phyloP scores from a whole-genome alignment of 2,113 vertebrate species.

The Neodon shergylaensis region DNA sequence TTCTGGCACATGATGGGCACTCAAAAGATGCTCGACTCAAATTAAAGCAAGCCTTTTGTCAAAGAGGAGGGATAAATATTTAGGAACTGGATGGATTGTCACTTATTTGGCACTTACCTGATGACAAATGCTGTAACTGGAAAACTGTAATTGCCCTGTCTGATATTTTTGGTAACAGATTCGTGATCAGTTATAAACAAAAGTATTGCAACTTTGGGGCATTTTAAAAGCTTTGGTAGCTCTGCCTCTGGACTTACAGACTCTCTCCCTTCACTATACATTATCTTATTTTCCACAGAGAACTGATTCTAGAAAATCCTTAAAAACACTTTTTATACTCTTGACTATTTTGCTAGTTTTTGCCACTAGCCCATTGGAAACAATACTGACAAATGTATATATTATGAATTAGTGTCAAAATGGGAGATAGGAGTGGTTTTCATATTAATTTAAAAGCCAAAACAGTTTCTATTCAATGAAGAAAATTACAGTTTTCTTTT shows the following conservation, averaged over 20 bases:
- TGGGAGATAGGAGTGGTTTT: neutral
- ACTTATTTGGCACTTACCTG: neutral
- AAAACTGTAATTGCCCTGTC: neutral
- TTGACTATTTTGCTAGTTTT: slow-evolving; percentile 15
- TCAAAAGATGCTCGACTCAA: slow-evolving; percentile 42
- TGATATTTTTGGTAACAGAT: slow-evolving; percentile 40
- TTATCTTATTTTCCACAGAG: slow-evolving; percentile 16
- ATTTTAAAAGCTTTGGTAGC: slow-evolving; percentile 28
- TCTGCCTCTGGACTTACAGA: slow-evolving; percentile 18
- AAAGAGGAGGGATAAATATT: slow-evolving; percentile 54
- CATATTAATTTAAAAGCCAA: slow-evolving; percentile 41
- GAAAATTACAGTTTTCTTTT: slow-evolving; percentile 46
- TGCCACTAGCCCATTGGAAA: slow-evolving; percentile 7
- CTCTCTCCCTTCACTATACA: neutral
- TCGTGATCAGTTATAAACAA: slow-evolving; percentile 45
- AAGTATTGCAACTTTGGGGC: neutral
- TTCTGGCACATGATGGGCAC: neutral
- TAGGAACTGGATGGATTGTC: slow-evolving; percentile 29
- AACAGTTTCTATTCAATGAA: slow-evolving; percentile 12
- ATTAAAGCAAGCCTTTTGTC: slow-evolving; percentile 49
- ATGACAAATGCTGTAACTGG: neutral
- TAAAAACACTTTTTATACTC: slow-evolving; percentile 4
- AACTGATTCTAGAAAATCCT: slow-evolving; percentile 19
- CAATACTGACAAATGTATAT: neutral
- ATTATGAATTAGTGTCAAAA: slow-evolving; percentile 44